A percentile compares a stretch with the other conserved stretches of the same genome.
Evolutionary conservation across 1,140 invertebrate genomes (phyloP).

Genomic region (Heliconius himera): DNA sequence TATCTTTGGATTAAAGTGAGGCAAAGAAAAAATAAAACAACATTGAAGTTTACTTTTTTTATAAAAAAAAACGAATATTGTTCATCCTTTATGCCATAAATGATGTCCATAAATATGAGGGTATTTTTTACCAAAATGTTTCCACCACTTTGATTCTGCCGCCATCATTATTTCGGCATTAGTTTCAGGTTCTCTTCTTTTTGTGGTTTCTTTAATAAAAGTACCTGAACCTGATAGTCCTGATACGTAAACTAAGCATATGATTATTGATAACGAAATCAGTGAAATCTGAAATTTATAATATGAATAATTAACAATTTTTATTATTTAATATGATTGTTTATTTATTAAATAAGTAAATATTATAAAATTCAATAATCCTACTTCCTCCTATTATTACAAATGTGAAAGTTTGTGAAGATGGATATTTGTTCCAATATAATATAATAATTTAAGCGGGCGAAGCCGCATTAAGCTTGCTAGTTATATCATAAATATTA

Average conservation of each 20-base stretch:
- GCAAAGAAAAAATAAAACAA: background rate
- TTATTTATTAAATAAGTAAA: too few relatives aligned
- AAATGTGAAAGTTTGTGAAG: too few relatives aligned
- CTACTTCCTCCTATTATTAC: too few relatives aligned
- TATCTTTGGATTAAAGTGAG: too few relatives aligned
- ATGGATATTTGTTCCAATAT: too few relatives aligned
- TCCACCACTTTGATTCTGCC: constrained; percentile 14
- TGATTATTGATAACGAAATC: background rate
- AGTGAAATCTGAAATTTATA: background rate
- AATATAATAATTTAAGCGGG: too few relatives aligned
- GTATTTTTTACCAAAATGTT: background rate
- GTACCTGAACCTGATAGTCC: background rate
- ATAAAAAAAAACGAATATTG: background rate
- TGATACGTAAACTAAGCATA: background rate
- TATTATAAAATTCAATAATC: too few relatives aligned
- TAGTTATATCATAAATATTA: too few relatives aligned
- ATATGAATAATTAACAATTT: too few relatives aligned
- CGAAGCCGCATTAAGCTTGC: too few relatives aligned
- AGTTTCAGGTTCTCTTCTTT: background rate
- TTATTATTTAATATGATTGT: too few relatives aligned
- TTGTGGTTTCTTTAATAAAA: background rate
- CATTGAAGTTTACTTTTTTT: background rate
- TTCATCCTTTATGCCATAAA: background rate
- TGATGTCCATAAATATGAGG: background rate
- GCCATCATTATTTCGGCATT: constrained; percentile 13